Base-by-base conservation (phyloP, 2,888 invertebrate genomes). In the Adelognathus sp. region DNA sequence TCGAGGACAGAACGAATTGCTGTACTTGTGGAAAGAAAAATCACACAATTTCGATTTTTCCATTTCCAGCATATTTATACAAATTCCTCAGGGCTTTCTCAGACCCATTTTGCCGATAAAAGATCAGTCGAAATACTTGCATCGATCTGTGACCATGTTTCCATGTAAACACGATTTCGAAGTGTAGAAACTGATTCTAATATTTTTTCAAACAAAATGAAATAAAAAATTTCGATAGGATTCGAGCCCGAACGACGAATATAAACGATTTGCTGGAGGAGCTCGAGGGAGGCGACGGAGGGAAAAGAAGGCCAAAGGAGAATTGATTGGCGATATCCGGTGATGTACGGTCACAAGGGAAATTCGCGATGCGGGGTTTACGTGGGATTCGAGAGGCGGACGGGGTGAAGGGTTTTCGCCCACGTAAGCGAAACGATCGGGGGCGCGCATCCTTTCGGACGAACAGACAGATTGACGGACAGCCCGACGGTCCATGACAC, bases 391-490 rank as follows among this genome's bases (percentile, higher is more conserved):
- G 6, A 54, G 41, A 41, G 54, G 44, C 14, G 16, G 41, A 29
- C 5, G 33, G 54, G 27, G 39, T 29, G 64, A 61, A 74, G 73
- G 69, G 56, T 76, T 77, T 80, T 81, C 81, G 80, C 76, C 75
- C 81, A 77, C 85, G 86, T 88, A 88, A 89, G 86, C 87, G 82
- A 85, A 88, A 87, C 82, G 82, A 85, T 79, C 74, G 70, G 64
- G 70, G 64, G 36, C 39, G 70, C 70, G 66, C 60, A 74, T 74
- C 70, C 78, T 74, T 74, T 76, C 72, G 75, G 66, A 74, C 36
- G 64, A 56, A 86, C 83, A 80, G 85, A 78, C 84, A 83, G 86
- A 88, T 85, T 89, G 90, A 90, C 88, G 87, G 90, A 89, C 89
- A 88, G 85, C 77, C 84, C 85, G 86, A 74, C 86, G 87, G 86